Base-by-base conservation (phyloP, 2,797 vertebrate species). In the Phylloscopus collybita region DNA sequence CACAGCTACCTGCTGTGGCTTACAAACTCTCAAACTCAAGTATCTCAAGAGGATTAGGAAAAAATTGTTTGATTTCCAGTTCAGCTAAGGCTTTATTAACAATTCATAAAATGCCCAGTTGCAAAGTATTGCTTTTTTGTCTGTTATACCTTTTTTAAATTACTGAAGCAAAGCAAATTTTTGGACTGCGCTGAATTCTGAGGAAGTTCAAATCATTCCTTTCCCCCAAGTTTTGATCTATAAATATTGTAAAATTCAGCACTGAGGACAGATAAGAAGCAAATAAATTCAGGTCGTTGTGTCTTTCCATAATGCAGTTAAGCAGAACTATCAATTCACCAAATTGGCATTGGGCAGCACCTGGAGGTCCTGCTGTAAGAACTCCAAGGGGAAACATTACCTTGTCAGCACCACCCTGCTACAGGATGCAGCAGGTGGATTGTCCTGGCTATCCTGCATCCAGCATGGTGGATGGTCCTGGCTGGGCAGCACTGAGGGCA, bases 361-460 rank as follows among this genome's bases (percentile, higher is more conserved):
- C 65, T 92, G 16, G 61, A 97, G 97, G 95, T 94, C 69, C 73
- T 51, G 42, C 49, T 59, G 44, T 61, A 83, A 83, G 44, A 97
- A 96, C 96, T 96, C 97, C 95, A 97, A 97, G 94, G 94, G 96
- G 97, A 98, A 98, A 96, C 97, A 97, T 98, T 97, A 97, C 97
- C 96, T 94, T 97, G 95, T 97, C 96, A 98, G 88, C 92, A 96
- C 95, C 95, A 91, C 94, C 89, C 89, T 61, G 86, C 60, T 51
- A 10, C 80, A 80, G 44, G n/a, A 42, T 38, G 40, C 61, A 66
- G 51, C 57, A 64, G 17, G 36, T 29, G 76, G 59, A 90, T 36
- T 7, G 40, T 26, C 42, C 61, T 25, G 30, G 59, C 38, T 14
- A 15, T 40, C 1, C 4, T 57, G 50, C 29, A 42, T 38, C 45